Base-by-base conservation (phyloP, 1,140 invertebrate species). In the Trichogramma pretiosum region DNA sequence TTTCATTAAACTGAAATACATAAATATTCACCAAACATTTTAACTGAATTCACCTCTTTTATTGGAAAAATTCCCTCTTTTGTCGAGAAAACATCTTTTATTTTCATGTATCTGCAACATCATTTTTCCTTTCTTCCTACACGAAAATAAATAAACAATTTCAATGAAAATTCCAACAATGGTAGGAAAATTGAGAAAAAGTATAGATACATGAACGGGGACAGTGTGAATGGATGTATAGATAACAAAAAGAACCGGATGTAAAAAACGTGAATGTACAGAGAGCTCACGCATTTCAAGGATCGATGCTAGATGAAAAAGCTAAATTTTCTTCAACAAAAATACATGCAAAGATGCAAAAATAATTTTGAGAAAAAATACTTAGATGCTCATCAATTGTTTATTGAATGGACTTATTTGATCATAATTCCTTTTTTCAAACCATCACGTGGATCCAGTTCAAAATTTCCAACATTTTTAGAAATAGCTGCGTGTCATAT, bases 141-240 rank as follows among this genome's bases (percentile, higher is more conserved):
- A 17, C 10, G 5, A 4, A 34, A 48, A 22, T 21, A 19, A 48
- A 24, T 17, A 24, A 48, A 46, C 19, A 37, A 39, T 39, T 16
- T 30, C 24, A 19, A 36, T 28, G 46, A 41, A 30, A 52, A 45
- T 33, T 47, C 50, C 44, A 34, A 55, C 38, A 37, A 43, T 41
- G 48, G 49, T 45, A 42, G 46, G 22, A 26, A 41, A 39, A 33
- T 42, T 38, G 22, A 43, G 26, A 18, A 33, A 41, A 32, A 23
- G 46, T 36, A 46, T 33, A 44, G 26, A n/a, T n/a, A 41, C n/a
- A 36, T n/a, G n/a, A n/a, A n/a, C 23, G 14, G 1, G n/a, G 19
- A 24, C 8, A 18, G 33, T 8, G 36, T 9, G 46, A 28, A 36
- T 37, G n/a, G n/a, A n/a, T n/a, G n/a, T n/a, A 13, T 19, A 30